Evolutionary conservation across 2,113 vertebrate species (phyloP), one percentile per base, ranked within the genome.

Genomic region (Noturus placidus): DNA sequence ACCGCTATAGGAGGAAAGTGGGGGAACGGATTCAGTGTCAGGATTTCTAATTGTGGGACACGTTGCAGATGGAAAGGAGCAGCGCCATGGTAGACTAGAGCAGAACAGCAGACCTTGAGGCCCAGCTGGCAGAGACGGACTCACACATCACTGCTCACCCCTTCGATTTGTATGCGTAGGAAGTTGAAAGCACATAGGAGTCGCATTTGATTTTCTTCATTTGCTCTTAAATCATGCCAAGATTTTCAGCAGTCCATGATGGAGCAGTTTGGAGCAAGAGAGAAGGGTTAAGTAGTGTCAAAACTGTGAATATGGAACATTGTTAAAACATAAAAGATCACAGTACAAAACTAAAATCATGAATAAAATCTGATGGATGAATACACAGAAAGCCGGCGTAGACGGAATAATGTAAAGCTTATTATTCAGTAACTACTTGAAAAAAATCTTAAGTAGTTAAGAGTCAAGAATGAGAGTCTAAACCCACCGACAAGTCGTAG

Each of bases 11-110:
- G 30, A 63, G 76, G 63, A 65, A 30, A 79, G n/a, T 30, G 3
- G 82, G 46, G 65, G 76, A 35, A 30, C 33, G 59, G 85, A 80
- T 87, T 46, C 63, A 63, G 85, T 50, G 56, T 54, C 86, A 30
- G 80, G 88, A 89, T 89, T 89, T 89, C 84, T 89, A 83, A 89
- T 89, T 84, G 84, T 83, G 84, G 69, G 89, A 85, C 83, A 79
- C 83, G 65, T 82, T 82, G 69, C 77, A 87, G 86, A 80, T 79
- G 77, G 89, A 87, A 89, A 87, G 89, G 86, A 87, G 86, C 89
- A 87, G 86, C 42, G 86, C 89, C 57, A 87, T 79, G 89, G 42
- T 87, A 82, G 86, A 89, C 89, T 87, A 78, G 89, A 85, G 89
- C 86, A 69, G 89, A 87, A 87, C 89, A 87, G 89, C 69, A 77